A percentile compares a stretch with the other conserved stretches of the same genome.
These are phyloP conservation scores for Drosophila insularis DNA, from an alignment of 1,140 invertebrate genomes.

Conservation along the genomic window DNA sequence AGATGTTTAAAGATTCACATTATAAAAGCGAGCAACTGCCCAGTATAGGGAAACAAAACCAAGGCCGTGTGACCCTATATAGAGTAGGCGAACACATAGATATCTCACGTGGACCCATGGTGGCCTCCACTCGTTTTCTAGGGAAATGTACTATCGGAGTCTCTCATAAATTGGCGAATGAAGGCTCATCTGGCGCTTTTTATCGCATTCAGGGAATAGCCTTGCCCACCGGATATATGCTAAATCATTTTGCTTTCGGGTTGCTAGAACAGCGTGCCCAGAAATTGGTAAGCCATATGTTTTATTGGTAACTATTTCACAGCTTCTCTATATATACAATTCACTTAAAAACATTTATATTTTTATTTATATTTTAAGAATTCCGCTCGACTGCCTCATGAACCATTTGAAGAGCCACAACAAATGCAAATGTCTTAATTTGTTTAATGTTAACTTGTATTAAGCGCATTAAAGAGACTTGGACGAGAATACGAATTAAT, in stretches of 20 bases:
- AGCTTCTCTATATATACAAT: neutral
- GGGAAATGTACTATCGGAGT: conserved; percentile 89
- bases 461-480: conserved; percentile 47
- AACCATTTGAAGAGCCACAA: conserved; percentile 78
- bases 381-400: conserved; percentile 83
- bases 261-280: conserved; percentile 89
- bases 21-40: conserved; percentile 94
- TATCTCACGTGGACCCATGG: conserved; percentile 95
- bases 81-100: conserved; percentile 93
- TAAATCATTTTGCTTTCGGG: conserved; percentile 92
- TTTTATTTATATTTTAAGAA: conserved; percentile 75
- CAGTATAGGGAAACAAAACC: conserved; percentile 86
- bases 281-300: conserved; percentile 85
- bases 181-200: conserved; percentile 84
- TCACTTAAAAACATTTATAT: neutral
- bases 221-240: conserved; percentile 88
- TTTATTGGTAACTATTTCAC: neutral
- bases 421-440: conserved; percentile 75
- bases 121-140: conserved; percentile 89
- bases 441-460: conserved; percentile 59
- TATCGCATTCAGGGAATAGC: conserved; percentile 95
- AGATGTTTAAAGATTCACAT: conserved; percentile 94
- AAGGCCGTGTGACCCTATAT: conserved; percentile 90
- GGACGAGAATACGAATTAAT: neutral
- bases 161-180: conserved; percentile 86